Percentiles rank a stretch among this genome's conserved stretches.
Evolutionary conservation across 1,140 invertebrate species (phyloP).

Genomic region (Papilio polytes): DNA sequence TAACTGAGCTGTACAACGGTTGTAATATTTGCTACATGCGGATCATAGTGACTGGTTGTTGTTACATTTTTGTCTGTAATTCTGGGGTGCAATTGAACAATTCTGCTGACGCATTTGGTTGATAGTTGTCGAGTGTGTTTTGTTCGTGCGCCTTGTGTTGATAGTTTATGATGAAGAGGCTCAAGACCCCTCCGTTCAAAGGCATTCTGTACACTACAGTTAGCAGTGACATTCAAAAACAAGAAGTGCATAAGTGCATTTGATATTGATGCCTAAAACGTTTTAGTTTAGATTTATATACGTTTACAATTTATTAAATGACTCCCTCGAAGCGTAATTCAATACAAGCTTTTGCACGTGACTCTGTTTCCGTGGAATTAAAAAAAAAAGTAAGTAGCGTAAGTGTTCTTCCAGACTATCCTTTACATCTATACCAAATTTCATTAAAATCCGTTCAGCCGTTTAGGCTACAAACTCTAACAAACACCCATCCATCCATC

Average conservation of each 20-base stretch:
- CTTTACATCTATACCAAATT: too few species aligned
- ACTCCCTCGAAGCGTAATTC: neutral
- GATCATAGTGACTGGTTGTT: slow-evolving; percentile 60
- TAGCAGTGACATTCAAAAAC: slow-evolving; percentile 4
- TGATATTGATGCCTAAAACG: slow-evolving; percentile 8
- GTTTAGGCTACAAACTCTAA: too few species aligned
- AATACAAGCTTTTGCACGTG: too few species aligned
- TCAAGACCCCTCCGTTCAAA: slow-evolving; percentile 47
- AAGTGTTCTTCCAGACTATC: too few species aligned
- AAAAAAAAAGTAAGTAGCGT: too few species aligned
- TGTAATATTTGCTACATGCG: slow-evolving; percentile 14
- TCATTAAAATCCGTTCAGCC: too few species aligned
- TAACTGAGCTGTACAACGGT: slow-evolving; percentile 45
- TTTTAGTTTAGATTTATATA: slow-evolving; percentile 1
- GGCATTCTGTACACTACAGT: slow-evolving; percentile 12
- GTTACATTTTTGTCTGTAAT: slow-evolving; percentile 68
- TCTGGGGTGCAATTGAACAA: slow-evolving; percentile 71
- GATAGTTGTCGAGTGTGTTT: slow-evolving; percentile 70
- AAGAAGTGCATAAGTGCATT: neutral
- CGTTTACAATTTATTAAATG: neutral
- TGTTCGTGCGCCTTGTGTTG: slow-evolving; percentile 66
- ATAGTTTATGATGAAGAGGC: slow-evolving; percentile 75
- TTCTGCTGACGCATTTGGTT: slow-evolving; percentile 79
- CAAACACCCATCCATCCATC: too few species aligned
- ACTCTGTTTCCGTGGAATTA: too few species aligned